phyloP scores from a whole-genome alignment of 1,140 invertebrate species.

The Andrena cerasifolii region DNA sequence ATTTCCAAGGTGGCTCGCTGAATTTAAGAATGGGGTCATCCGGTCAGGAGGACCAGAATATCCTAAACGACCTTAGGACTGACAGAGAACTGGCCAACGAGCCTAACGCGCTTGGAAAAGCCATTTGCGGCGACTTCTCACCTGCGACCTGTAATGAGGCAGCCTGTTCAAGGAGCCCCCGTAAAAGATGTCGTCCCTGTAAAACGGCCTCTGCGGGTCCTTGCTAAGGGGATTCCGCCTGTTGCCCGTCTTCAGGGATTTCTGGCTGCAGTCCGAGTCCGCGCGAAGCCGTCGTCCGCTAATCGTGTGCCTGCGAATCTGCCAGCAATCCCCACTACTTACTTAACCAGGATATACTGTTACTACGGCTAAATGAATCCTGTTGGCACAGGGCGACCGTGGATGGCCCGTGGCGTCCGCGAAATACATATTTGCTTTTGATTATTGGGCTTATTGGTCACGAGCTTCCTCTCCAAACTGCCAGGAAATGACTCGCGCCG shows the following conservation, averaged over 20 bases:
- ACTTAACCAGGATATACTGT: conserved; percentile 26
- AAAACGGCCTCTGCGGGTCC: conserved; percentile 87
- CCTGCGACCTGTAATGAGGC: conserved; percentile 91
- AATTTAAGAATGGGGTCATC: too few relatives aligned
- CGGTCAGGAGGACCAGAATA: too few relatives aligned
- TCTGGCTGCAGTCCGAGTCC: conserved; percentile 78
- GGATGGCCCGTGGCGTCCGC: background rate
- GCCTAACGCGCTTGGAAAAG: too few relatives aligned
- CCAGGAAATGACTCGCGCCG: too few relatives aligned
- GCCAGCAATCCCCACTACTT: conserved; percentile 38
- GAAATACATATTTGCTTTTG: background rate
- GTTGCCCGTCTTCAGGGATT: conserved; percentile 72
- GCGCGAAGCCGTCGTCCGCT: conserved; percentile 81
- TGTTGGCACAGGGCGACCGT: conserved; percentile 19
- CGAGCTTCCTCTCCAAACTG: background rate
- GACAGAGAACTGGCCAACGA: too few relatives aligned
- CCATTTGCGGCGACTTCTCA: conserved; percentile 58
- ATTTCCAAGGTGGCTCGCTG: too few relatives aligned
- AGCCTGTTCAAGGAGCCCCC: conserved; percentile 90
- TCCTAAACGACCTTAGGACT: too few relatives aligned
- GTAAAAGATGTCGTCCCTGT: conserved; percentile 95
- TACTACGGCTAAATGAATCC: conserved; percentile 24
- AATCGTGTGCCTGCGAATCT: conserved; percentile 85
- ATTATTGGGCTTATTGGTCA: background rate
- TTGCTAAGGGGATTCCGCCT: conserved; percentile 74